phyloP scores from a whole-genome alignment of 2,113 vertebrate species.

The Phalacrocorax carbo region DNA sequence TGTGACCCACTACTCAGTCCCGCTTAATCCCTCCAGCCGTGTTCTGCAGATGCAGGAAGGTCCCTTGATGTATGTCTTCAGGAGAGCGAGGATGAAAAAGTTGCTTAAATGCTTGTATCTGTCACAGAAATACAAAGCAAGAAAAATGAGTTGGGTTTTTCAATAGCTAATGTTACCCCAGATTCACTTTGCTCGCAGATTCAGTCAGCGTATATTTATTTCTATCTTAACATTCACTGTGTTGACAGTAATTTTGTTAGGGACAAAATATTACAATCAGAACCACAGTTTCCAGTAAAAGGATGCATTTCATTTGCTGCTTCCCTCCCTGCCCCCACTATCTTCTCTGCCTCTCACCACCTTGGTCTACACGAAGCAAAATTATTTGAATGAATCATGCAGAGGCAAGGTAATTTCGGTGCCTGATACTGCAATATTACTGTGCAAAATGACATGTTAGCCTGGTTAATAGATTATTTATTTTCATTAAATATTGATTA shows the following conservation, averaged over 20 bases:
- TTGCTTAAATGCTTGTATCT: neutral
- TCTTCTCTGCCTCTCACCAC: neutral
- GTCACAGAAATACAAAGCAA: slow-evolving; percentile 23
- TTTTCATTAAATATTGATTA: slow-evolving; percentile 51
- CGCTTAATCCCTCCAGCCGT: neutral
- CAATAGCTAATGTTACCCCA: neutral
- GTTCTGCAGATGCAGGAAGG: neutral
- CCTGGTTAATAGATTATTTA: slow-evolving; percentile 33
- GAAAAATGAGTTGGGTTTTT: neutral
- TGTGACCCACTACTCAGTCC: neutral
- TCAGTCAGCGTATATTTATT: neutral
- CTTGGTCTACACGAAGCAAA: neutral
- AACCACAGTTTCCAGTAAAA: neutral
- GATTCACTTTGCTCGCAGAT: neutral
- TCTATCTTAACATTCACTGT: neutral
- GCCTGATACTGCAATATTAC: neutral
- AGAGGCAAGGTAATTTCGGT: neutral
- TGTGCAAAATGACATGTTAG: neutral
- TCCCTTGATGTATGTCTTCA: neutral
- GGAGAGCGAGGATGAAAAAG: neutral
- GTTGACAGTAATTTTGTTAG: slow-evolving; percentile 22
- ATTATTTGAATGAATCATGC: neutral
- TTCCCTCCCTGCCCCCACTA: neutral
- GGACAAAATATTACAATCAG: neutral
- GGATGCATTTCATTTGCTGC: neutral